Conservation (phyloP, 2,888 invertebrate species). For the Onthophagus sagittarius region DNA sequence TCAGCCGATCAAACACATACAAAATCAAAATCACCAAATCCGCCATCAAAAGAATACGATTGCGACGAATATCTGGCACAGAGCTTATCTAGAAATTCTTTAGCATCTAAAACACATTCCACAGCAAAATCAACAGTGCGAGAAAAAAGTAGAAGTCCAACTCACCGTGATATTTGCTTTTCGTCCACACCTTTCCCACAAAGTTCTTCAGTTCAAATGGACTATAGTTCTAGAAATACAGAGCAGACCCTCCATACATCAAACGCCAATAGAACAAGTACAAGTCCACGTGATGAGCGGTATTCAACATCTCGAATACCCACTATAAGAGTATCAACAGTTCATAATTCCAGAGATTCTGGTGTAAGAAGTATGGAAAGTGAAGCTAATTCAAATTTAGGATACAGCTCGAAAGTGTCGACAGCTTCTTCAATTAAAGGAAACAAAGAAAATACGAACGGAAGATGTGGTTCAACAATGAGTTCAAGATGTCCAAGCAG, state of each 20-base stretch:
- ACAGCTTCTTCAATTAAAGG: slow-evolving; percentile 8
- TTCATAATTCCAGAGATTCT: background rate
- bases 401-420: background rate
- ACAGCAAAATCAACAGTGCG: background rate
- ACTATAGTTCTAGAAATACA: too few species aligned
- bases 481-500: slow-evolving; percentile 38
- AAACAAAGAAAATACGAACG: slow-evolving; percentile 21
- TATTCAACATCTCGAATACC: too few species aligned
- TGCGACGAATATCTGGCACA: slow-evolving; percentile 3
- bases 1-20: background rate
- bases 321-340: too few species aligned
- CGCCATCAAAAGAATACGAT: background rate
- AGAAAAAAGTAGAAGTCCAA: background rate
- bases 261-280: background rate
- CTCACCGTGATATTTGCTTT: too few species aligned
- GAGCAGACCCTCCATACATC: background rate
- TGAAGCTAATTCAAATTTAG: background rate
- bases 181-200: too few species aligned
- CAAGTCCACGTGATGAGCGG: too few species aligned
- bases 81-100: background rate
- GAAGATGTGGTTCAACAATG: slow-evolving; percentile 25
- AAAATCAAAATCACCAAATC: background rate
- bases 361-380: background rate
- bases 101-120: background rate
- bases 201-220: too few species aligned